These are phyloP conservation scores for Microtus montanus DNA, from an alignment of 2,113 vertebrate species.

Conservation along the genomic window DNA sequence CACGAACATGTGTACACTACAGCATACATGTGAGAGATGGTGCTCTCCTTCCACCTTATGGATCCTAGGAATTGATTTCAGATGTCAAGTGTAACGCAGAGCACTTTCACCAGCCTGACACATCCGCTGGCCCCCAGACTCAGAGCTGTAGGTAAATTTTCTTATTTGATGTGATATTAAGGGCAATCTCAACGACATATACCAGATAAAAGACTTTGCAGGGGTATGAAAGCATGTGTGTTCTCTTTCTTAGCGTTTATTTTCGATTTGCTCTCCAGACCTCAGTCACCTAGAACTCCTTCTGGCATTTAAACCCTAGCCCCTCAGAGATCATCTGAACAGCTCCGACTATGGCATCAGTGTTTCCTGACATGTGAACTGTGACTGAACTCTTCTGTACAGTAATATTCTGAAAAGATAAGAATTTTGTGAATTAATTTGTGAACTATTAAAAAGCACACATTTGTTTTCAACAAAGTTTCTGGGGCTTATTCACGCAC, in stretches of 20 bases:
- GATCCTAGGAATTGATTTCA: background rate
- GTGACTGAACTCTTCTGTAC: background rate
- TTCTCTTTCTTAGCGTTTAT: background rate
- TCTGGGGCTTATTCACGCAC: background rate
- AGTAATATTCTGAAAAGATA: background rate
- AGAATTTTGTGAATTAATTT: constrained; percentile 14
- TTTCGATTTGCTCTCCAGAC: background rate
- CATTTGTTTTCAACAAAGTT: background rate
- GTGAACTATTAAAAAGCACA: background rate
- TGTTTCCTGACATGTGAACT: background rate
- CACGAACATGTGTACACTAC: too few relatives aligned
- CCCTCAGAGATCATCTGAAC: background rate
- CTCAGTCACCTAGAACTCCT: background rate
- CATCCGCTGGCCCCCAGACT: background rate
- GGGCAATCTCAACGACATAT: background rate
- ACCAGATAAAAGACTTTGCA: background rate
- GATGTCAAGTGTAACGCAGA: too few relatives aligned
- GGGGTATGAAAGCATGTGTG: background rate
- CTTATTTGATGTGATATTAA: background rate
- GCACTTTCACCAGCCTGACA: too few relatives aligned
- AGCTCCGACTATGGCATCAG: background rate
- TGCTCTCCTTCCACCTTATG: background rate
- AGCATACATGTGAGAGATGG: background rate
- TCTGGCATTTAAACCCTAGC: background rate
- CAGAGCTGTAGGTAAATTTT: background rate